These are phyloP conservation scores for Palythoa grandiflora DNA, from an alignment of 92 coral and sea anemone species.

Conservation along the genomic window DNA sequence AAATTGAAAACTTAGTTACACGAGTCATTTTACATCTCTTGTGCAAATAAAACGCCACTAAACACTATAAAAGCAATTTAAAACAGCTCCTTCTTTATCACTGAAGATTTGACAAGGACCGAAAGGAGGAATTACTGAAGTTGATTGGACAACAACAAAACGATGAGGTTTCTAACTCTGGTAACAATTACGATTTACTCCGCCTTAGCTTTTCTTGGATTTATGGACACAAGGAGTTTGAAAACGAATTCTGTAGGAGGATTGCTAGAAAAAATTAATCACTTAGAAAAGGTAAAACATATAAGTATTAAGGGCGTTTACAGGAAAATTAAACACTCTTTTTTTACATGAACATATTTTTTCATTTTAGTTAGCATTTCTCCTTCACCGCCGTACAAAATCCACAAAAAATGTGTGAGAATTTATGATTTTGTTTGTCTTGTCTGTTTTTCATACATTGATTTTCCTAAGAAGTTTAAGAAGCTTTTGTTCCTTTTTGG, in stretches of 20 bases:
- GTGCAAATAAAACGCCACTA: background rate
- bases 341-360: too few species aligned
- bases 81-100: too few species aligned
- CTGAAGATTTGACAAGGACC: background rate
- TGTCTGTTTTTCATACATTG: too few species aligned
- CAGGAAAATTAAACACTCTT: too few species aligned
- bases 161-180: background rate
- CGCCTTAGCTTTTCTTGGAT: background rate
- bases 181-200: background rate
- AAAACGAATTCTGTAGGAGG: background rate
- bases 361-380: too few species aligned
- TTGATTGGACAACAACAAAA: background rate
- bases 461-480: too few species aligned
- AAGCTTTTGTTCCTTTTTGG: too few species aligned
- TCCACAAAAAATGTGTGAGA: too few species aligned
- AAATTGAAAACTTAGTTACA: constrained; percentile 9
- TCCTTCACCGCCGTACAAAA: too few species aligned
- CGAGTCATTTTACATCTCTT: constrained; percentile 4
- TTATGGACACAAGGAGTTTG: background rate
- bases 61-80: background rate
- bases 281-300: background rate
- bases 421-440: too few species aligned
- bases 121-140: background rate
- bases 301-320: too few species aligned
- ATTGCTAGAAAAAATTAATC: background rate